These are phyloP conservation scores for Drosophila pandora DNA, from an alignment of 1,140 invertebrate genomes.

Conservation along the genomic window DNA sequence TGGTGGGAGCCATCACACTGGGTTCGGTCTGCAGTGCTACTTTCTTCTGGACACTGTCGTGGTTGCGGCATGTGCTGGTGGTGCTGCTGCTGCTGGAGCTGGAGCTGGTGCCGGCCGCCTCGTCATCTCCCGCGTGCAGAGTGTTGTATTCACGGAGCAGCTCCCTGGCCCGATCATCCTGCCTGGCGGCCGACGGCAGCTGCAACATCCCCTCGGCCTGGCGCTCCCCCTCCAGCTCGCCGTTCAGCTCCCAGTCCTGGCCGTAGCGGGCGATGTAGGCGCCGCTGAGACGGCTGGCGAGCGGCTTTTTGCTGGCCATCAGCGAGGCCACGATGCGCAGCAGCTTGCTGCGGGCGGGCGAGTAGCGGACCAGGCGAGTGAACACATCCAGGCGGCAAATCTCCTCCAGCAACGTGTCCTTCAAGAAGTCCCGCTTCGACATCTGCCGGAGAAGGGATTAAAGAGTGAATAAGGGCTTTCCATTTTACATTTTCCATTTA, in stretches of 20 bases:
- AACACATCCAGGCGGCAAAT: constrained; percentile 90
- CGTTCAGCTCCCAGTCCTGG: background rate
- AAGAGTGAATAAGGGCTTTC: background rate
- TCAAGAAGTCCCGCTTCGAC: constrained; percentile 85
- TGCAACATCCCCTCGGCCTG: background rate
- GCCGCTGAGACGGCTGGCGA: constrained; percentile 61
- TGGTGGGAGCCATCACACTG: constrained; percentile 4
- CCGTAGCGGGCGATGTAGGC: constrained; percentile 39
- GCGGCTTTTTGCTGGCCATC: constrained; percentile 62
- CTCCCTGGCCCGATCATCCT: constrained; percentile 4
- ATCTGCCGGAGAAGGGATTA: constrained; percentile 85
- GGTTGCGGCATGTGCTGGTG: background rate
- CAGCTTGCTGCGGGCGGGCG: constrained; percentile 87
- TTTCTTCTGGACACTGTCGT: background rate
- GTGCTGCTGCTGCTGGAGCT: constrained; percentile 1
- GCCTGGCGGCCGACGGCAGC: background rate
- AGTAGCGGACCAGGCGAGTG: constrained; percentile 88
- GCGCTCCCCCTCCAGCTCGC: background rate
- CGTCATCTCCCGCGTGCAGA: constrained; percentile 1
- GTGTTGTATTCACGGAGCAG: background rate
- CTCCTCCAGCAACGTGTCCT: constrained; percentile 87
- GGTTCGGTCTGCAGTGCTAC: background rate
- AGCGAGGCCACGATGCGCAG: constrained; percentile 88
- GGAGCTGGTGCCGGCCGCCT: constrained; percentile 11
- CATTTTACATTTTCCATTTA: too few species aligned